Evolutionary conservation across 2,888 invertebrate genomes (phyloP).

Genomic region (Tiphia femorata): DNA sequence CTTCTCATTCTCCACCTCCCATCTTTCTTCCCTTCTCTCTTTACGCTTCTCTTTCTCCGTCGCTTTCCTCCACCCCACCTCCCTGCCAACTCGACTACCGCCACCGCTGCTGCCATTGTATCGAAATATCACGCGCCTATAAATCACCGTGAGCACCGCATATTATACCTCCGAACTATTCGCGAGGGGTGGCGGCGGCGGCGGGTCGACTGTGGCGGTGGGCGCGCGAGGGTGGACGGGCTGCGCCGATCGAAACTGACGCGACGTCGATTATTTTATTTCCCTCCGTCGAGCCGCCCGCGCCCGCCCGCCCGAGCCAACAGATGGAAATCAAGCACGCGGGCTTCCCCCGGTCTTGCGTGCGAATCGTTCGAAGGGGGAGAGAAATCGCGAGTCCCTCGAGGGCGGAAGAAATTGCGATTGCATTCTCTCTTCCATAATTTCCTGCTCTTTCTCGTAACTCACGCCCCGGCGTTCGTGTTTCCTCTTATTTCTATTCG

Average conservation of each 20-base stretch:
- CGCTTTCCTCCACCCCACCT: conserved; percentile 22
- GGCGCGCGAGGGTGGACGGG: conserved; percentile 11
- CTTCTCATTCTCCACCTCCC: not conserved
- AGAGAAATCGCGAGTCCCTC: not conserved
- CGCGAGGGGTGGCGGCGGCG: conserved; percentile 32
- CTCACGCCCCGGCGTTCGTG: too few species aligned
- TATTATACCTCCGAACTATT: conserved; percentile 60
- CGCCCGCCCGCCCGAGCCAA: conserved; percentile 11
- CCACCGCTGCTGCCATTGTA: conserved; percentile 51
- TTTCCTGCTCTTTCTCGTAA: not conserved
- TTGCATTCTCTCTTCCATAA: not conserved
- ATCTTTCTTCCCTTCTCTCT: conserved; percentile 1
- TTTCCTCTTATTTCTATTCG: too few species aligned
- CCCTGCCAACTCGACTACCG: conserved; percentile 17
- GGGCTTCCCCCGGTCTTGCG: not conserved
- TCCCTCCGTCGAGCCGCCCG: conserved; percentile 20
- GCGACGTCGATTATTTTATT: conserved; percentile 56
- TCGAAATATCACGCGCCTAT: conserved; percentile 60
- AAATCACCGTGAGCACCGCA: conserved; percentile 58
- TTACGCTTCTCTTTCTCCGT: conserved; percentile 14
- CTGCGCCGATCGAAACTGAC: conserved; percentile 52
- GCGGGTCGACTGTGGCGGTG: conserved; percentile 2
- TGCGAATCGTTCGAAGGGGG: conserved; percentile 1
- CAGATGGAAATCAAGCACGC: conserved; percentile 32
- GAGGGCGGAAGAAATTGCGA: not conserved